Conservation (phyloP, 2,113 vertebrate species). For the Mormoops blainvillei region DNA sequence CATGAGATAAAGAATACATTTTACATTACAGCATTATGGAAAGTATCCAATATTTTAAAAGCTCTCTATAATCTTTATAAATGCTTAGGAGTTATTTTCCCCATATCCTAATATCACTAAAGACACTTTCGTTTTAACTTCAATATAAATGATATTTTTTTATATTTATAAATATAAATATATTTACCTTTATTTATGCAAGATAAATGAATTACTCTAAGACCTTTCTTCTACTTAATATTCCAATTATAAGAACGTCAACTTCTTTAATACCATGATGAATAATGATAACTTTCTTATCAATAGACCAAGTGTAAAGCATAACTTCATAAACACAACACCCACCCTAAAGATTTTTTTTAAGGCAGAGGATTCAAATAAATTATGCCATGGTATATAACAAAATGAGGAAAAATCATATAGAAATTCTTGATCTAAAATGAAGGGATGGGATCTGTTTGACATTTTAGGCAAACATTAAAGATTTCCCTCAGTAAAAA, state of each 20-base stretch:
- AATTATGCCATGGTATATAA: background rate
- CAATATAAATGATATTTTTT: too few species aligned
- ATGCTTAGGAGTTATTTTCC: constrained; percentile 10
- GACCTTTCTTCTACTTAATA: background rate
- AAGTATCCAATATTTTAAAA: constrained; percentile 38
- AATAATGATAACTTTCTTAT: background rate
- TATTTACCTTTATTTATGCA: too few species aligned
- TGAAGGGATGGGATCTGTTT: constrained; percentile 43
- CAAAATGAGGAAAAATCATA: background rate
- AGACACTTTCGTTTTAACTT: constrained; percentile 22
- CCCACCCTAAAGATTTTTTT: background rate
- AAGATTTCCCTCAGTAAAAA: constrained; percentile 46
- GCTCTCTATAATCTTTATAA: constrained; percentile 19
- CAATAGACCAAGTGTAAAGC: background rate
- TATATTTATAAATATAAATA: too few species aligned
- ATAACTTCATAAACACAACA: constrained; percentile 8
- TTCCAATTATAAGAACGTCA: background rate
- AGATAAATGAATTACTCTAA: constrained; percentile 8
- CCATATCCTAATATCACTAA: background rate
- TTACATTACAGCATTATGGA: constrained; percentile 4
- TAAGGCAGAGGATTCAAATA: background rate
- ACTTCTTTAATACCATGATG: background rate
- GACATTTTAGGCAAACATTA: constrained; percentile 67
- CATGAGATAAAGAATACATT: background rate
- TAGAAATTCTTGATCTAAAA: constrained; percentile 36